These are phyloP conservation scores for Cerceris ruficornis DNA, from an alignment of 2,888 invertebrate species.

Conservation along the genomic window DNA sequence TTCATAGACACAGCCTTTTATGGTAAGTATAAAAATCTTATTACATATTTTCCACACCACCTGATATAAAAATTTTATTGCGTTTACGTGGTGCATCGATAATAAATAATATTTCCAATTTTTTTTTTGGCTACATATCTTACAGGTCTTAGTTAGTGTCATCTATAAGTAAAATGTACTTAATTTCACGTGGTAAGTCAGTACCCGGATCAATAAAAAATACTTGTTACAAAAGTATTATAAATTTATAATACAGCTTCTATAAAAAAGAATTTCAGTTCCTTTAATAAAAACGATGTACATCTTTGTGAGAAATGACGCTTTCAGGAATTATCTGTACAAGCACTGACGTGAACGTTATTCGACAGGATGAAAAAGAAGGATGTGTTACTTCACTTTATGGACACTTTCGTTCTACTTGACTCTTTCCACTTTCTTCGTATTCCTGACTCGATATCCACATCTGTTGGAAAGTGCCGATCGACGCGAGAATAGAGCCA, in stretches of 20 bases:
- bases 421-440: conserved; percentile 98
- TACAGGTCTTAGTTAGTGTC: conserved; percentile 39
- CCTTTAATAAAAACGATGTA: background rate
- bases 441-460: conserved; percentile 99
- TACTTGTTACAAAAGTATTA: conserved; percentile 18
- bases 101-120: conserved; percentile 50
- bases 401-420: conserved; percentile 97
- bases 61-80: conserved; percentile 54
- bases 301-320: conserved; percentile 22
- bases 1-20: conserved; percentile 40
- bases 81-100: conserved; percentile 36
- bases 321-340: conserved; percentile 45
- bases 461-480: conserved; percentile 99
- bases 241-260: conserved; percentile 22
- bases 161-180: conserved; percentile 45
- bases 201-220: conserved; percentile 10
- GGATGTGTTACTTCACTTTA: conserved; percentile 77
- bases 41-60: conserved; percentile 56
- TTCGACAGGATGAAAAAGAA: conserved; percentile 30
- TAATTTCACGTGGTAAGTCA: conserved; percentile 32
- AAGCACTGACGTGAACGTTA: conserved; percentile 35
- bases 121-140: conserved; percentile 40
- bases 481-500: conserved; percentile 98
- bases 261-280: conserved; percentile 16
- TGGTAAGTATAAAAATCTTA: conserved; percentile 61